A percentile compares a stretch with the other conserved stretches of the same genome.
Conservation (phyloP, 2,797 vertebrate genomes). For the Acanthopagrus latus region DNA sequence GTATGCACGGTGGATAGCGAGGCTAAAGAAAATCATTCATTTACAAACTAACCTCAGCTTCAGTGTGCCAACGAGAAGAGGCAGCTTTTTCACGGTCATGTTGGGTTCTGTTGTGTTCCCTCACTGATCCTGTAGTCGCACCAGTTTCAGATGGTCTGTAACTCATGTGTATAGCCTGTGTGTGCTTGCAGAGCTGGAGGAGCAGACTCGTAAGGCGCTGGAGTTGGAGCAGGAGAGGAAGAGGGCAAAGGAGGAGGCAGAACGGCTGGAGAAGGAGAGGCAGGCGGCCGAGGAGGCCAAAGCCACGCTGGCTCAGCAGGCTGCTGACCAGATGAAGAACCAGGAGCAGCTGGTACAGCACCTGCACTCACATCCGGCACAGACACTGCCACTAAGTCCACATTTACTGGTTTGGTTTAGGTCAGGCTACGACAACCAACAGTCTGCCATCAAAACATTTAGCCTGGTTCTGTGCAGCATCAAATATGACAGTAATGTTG, state of each 20-base stretch:
- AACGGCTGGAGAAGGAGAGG: slow-evolving; percentile 92
- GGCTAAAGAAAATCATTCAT: too few relatives aligned
- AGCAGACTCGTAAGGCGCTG: slow-evolving; percentile 93
- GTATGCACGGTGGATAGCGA: background rate
- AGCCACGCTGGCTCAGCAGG: slow-evolving; percentile 92
- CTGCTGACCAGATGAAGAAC: slow-evolving; percentile 97
- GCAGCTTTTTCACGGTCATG: background rate
- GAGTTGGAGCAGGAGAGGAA: slow-evolving; percentile 95
- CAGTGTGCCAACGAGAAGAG: background rate
- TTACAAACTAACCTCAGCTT: background rate
- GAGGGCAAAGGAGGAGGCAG: slow-evolving; percentile 93
- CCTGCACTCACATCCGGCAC: background rate
- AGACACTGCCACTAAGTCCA: too few relatives aligned
- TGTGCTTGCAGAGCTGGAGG: slow-evolving; percentile 90
- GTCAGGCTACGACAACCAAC: too few relatives aligned
- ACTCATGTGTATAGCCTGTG: background rate
- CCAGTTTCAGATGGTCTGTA: background rate
- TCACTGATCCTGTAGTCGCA: background rate
- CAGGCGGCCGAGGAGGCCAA: slow-evolving; percentile 93
- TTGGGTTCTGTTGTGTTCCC: too few relatives aligned
- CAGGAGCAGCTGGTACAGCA: slow-evolving; percentile 93
- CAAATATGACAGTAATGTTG: background rate
- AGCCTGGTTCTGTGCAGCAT: background rate
- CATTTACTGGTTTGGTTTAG: background rate
- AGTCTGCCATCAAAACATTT: background rate